Evolutionary conservation across 2,888 invertebrate genomes (phyloP).

Genomic region (Shargacucullia verbasci): DNA sequence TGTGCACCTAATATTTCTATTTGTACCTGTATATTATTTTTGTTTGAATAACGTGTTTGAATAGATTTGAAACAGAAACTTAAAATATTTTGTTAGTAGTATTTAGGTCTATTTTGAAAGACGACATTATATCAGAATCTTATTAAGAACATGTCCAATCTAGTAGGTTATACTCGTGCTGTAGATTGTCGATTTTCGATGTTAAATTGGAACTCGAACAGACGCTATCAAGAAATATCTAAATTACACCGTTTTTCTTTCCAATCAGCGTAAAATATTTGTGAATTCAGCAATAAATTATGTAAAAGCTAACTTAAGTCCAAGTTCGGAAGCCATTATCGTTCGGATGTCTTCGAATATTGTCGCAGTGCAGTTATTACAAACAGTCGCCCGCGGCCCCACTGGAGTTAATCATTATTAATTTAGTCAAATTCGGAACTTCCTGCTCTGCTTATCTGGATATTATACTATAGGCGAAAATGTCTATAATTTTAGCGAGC

Average conservation of each 20-base stretch:
- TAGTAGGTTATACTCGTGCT: too few relatives aligned
- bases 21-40: too few relatives aligned
- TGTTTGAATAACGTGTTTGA: too few relatives aligned
- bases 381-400: slow-evolving; percentile 1
- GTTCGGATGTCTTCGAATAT: slow-evolving; percentile 22
- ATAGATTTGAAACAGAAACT: too few relatives aligned
- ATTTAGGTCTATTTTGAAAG: background rate
- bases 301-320: background rate
- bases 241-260: background rate
- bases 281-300: background rate
- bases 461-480: slow-evolving; percentile 1
- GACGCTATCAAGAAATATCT: too few relatives aligned
- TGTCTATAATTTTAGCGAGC: background rate
- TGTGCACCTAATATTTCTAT: too few relatives aligned
- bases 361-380: slow-evolving; percentile 44
- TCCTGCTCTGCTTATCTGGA: slow-evolving; percentile 6
- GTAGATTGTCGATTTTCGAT: too few relatives aligned
- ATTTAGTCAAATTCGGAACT: slow-evolving; percentile 31
- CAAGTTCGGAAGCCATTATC: slow-evolving; percentile 12
- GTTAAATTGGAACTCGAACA: too few relatives aligned
- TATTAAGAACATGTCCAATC: too few relatives aligned
- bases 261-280: background rate
- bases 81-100: too few relatives aligned
- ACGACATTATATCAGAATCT: too few relatives aligned
- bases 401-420: slow-evolving; percentile 27